Evolutionary conservation across 2,888 invertebrate species (phyloP).

Genomic region (Drosophila vallismaia): DNA sequence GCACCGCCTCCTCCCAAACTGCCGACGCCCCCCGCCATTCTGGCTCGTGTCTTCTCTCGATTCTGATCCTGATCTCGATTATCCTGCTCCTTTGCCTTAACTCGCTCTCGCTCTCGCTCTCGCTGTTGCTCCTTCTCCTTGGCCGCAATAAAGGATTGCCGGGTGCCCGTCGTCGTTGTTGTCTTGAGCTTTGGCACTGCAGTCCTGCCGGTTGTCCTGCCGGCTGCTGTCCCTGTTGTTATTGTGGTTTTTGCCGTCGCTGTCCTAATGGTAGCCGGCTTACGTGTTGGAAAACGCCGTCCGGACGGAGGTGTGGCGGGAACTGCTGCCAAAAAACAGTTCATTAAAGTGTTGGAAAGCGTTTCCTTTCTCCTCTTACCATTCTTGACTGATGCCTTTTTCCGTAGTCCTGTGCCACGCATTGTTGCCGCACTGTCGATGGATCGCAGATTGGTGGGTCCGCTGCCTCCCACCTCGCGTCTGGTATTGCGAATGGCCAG

Average conservation of each 20-base stretch:
- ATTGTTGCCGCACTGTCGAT: neutral
- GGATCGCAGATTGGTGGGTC: neutral
- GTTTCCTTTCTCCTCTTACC: neutral
- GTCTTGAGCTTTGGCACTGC: neutral
- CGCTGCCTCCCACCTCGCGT: neutral
- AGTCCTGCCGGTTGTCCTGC: neutral
- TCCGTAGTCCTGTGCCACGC: neutral
- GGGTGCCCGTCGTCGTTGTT: neutral
- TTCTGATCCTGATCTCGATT: neutral
- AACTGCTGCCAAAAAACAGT: conserved; percentile 6
- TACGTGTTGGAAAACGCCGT: neutral
- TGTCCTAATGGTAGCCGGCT: neutral
- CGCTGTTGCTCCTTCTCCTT: neutral
- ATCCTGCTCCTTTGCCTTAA: neutral
- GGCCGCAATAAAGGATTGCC: neutral
- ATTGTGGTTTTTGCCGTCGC: neutral
- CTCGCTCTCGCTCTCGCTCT: neutral
- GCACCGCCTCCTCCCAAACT: neutral
- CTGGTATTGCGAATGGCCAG: neutral
- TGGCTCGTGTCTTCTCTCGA: neutral
- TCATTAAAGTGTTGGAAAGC: neutral
- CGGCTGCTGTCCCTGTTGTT: neutral
- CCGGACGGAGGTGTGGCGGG: neutral
- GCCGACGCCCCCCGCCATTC: neutral
- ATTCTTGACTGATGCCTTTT: neutral